phyloP scores from a whole-genome alignment of 2,113 vertebrate species.

The Cryptotis parvus region DNA sequence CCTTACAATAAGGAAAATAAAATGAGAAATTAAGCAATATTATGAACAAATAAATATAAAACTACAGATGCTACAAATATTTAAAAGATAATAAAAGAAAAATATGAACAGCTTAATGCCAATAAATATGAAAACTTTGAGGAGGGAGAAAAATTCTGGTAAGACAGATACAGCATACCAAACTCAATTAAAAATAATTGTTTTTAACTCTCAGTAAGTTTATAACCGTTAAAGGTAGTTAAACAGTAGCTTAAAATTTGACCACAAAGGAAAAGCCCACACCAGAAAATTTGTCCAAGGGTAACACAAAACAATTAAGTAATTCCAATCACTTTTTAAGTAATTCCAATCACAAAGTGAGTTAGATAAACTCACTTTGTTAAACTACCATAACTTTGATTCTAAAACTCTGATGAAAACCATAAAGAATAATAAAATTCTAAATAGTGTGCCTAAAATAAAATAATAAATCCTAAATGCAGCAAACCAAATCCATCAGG shows the following conservation, averaged over 20 bases:
- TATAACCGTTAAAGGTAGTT: too few relatives aligned
- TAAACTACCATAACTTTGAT: constrained; percentile 17
- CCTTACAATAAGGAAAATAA: neutral
- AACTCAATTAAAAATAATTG: too few relatives aligned
- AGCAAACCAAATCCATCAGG: constrained; percentile 33
- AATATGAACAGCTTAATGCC: neutral
- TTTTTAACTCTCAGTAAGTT: too few relatives aligned
- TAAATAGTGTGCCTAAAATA: neutral
- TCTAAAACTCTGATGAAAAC: constrained; percentile 45
- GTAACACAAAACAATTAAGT: neutral
- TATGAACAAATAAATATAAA: constrained; percentile 35
- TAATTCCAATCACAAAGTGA: too few relatives aligned
- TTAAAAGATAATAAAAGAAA: constrained; percentile 33
- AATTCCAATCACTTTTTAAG: neutral
- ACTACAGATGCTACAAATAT: neutral
- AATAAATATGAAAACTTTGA: constrained; percentile 45
- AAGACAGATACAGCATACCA: neutral
- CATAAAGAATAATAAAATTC: constrained; percentile 40
- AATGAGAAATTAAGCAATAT: constrained; percentile 6
- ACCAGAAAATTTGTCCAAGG: neutral
- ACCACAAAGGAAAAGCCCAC: constrained; percentile 24
- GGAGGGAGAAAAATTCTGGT: constrained; percentile 9
- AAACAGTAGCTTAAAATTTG: constrained; percentile 23
- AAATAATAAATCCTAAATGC: constrained; percentile 8
- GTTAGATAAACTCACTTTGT: constrained; percentile 57